Percentiles rank a stretch among this genome's conserved stretches.
phyloP scores from a whole-genome alignment of 1,140 invertebrate species.

The Geopemphigus sp. region DNA sequence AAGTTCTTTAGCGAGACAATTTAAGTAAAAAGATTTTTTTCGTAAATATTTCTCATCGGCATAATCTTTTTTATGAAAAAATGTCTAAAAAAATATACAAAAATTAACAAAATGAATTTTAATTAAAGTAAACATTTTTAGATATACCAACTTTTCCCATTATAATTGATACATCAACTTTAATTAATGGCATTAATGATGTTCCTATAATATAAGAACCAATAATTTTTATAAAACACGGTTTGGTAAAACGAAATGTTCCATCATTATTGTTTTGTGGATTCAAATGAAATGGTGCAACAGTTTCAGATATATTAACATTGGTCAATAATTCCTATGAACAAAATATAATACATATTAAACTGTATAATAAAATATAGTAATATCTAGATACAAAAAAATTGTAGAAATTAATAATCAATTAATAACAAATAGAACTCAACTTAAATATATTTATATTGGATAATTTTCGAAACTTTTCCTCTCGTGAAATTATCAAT shows the following conservation, averaged over 20 bases:
- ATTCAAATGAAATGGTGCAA: constrained; percentile 1
- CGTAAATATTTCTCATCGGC: constrained; percentile 78
- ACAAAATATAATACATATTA: not conserved
- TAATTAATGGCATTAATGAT: constrained; percentile 26
- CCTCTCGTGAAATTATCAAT: no score
- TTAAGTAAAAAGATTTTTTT: constrained; percentile 78
- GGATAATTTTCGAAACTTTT: no score
- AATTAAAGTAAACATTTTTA: no score
- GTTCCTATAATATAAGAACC: constrained; percentile 31
- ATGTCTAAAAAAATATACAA: constrained; percentile 53
- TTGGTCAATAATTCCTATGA: constrained; percentile 37
- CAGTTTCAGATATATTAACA: not conserved
- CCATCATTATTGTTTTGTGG: constrained; percentile 23
- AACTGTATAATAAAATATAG: no score
- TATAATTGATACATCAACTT: constrained; percentile 27
- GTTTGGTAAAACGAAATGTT: constrained; percentile 40
- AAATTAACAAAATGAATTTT: not conserved
- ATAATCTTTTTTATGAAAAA: constrained; percentile 66
- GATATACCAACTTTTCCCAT: constrained; percentile 28
- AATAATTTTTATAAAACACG: constrained; percentile 17
- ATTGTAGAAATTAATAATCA: no score
- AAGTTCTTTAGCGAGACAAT: constrained; percentile 53
- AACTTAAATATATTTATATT: no score
- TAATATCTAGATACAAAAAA: no score
- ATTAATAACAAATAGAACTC: no score